phyloP scores from a whole-genome alignment of 1,140 invertebrate species.

The Acromyrmex echinatior region DNA sequence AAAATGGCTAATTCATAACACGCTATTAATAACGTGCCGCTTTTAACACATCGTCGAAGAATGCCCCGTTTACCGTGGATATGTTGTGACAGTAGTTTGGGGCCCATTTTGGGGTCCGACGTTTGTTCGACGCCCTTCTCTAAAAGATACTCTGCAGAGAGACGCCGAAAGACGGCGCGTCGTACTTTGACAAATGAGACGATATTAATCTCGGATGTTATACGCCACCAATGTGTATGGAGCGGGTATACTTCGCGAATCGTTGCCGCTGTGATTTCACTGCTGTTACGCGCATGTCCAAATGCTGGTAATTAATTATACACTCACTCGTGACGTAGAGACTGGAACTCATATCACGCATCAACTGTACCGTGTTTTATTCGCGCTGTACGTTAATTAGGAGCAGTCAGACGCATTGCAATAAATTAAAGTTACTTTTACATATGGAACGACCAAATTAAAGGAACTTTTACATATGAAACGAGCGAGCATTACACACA shows the following conservation, averaged over 20 bases:
- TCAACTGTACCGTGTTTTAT: slow-evolving; percentile 54
- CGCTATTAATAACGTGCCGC: slow-evolving; percentile 74
- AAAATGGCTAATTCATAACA: slow-evolving; percentile 77
- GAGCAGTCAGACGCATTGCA: slow-evolving; percentile 61
- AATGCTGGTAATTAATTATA: slow-evolving; percentile 68
- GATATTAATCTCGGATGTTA: slow-evolving; percentile 78
- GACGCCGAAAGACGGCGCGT: slow-evolving; percentile 60
- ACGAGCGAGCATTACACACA: neutral
- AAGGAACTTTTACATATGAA: slow-evolving; percentile 46
- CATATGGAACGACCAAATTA: slow-evolving; percentile 55
- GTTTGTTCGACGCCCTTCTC: slow-evolving; percentile 68
- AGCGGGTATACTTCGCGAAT: slow-evolving; percentile 27
- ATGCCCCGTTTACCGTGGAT: slow-evolving; percentile 48
- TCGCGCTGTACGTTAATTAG: slow-evolving; percentile 53
- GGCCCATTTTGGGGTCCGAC: slow-evolving; percentile 76
- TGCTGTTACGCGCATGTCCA: slow-evolving; percentile 64
- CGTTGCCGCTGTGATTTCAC: slow-evolving; percentile 47
- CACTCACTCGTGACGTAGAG: slow-evolving; percentile 59
- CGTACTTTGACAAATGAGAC: slow-evolving; percentile 75
- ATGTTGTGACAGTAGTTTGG: slow-evolving; percentile 81
- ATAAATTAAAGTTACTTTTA: slow-evolving; percentile 63
- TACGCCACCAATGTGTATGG: slow-evolving; percentile 16
- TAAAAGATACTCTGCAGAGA: slow-evolving; percentile 28
- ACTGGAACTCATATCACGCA: slow-evolving; percentile 55
- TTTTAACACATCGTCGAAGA: slow-evolving; percentile 68